Evolutionary conservation across 2,113 vertebrate genomes (phyloP).

Genomic region (Cariama cristata): DNA sequence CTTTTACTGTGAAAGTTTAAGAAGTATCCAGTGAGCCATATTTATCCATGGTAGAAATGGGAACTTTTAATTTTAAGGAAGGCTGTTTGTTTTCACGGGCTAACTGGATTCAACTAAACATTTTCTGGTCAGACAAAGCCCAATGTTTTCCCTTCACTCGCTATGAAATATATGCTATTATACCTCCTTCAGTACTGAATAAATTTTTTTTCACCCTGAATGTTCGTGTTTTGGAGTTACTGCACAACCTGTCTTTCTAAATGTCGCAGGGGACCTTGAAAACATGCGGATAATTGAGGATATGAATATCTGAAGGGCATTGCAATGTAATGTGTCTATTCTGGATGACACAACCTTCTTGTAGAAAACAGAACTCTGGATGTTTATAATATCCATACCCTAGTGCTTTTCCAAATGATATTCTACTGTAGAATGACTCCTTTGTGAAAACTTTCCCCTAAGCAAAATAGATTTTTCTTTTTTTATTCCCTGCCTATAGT

Average conservation of each 20-base stretch:
- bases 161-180: neutral
- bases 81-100: neutral
- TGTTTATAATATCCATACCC: neutral
- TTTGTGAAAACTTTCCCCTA: neutral
- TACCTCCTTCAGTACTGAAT: neutral
- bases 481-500: neutral
- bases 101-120: neutral
- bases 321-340: neutral
- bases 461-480: neutral
- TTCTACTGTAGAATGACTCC: neutral
- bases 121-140: neutral
- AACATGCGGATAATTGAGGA: neutral
- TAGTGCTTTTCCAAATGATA: neutral
- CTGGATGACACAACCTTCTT: neutral
- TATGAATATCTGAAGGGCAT: slow-evolving; percentile 11
- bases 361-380: neutral
- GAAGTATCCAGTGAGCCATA: neutral
- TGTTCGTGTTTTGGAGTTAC: neutral
- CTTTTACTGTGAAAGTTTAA: neutral
- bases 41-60: neutral
- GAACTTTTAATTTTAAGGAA: neutral
- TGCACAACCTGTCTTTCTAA: neutral
- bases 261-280: neutral
- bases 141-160: neutral
- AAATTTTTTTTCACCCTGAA: neutral